Evolutionary conservation across 92 coral and sea anemone genomes (phyloP).

Genomic region (Zoanthus gigantus): DNA sequence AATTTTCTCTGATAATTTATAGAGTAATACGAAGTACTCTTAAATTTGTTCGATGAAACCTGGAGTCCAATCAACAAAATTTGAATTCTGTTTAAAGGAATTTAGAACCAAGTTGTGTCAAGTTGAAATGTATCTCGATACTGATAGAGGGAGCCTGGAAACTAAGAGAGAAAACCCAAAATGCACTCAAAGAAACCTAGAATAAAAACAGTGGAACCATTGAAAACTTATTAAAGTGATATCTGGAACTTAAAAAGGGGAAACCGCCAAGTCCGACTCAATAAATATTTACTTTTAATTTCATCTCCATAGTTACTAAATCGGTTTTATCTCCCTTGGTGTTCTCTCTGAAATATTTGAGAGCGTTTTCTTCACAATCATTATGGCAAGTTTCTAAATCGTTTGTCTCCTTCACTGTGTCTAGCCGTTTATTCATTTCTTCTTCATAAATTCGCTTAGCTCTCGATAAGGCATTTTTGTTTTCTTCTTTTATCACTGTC

Average conservation of each 20-base stretch:
- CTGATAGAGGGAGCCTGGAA: background rate
- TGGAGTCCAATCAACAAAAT: background rate
- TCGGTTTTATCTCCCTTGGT: constrained; percentile 4
- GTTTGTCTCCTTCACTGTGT: background rate
- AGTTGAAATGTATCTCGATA: background rate
- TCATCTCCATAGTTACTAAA: background rate
- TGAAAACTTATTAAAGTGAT: background rate
- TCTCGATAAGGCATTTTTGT: background rate
- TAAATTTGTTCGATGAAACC: too few relatives aligned
- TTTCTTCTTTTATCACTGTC: constrained; percentile 2
- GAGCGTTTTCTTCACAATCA: background rate
- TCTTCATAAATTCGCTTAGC: background rate
- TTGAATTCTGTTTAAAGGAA: background rate
- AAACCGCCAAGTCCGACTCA: background rate
- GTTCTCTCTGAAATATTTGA: background rate
- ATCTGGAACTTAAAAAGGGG: background rate
- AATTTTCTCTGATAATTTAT: too few relatives aligned
- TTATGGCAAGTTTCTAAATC: background rate
- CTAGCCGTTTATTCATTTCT: background rate
- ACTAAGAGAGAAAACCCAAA: background rate
- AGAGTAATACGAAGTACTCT: background rate
- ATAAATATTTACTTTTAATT: background rate
- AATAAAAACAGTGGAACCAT: background rate
- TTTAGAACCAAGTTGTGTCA: background rate
- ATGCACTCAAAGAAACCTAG: background rate